A percentile compares a stretch with the other conserved stretches of the same genome.
Evolutionary conservation across 2,113 vertebrate genomes (phyloP).

Genomic region (Actinemys pallida): DNA sequence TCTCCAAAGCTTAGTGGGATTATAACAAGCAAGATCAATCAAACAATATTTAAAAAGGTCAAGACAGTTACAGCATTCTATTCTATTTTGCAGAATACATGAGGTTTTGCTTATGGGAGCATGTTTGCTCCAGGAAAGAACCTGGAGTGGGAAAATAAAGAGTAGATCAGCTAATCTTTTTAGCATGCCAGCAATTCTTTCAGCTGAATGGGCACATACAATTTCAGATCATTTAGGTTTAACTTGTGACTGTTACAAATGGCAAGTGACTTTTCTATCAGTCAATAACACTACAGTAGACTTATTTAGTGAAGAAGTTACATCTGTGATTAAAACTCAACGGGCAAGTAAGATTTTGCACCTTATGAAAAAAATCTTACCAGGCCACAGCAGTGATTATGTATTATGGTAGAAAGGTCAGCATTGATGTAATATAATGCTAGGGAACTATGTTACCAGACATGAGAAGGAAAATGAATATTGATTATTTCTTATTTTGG

Average conservation of each 20-base stretch:
- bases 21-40: background rate
- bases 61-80: background rate
- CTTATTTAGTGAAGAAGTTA: background rate
- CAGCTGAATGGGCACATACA: background rate
- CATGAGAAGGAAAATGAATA: background rate
- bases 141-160: background rate
- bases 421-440: background rate
- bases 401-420: background rate
- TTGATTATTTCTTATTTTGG: background rate
- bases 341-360: background rate
- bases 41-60: background rate
- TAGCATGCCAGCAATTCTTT: background rate
- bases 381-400: background rate
- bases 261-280: background rate
- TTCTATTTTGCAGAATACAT: background rate
- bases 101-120: background rate
- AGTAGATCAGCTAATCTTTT: background rate
- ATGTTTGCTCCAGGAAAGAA: background rate
- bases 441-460: background rate
- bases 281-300: background rate
- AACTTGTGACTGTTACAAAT: background rate
- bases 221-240: background rate
- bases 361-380: background rate
- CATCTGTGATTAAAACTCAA: background rate
- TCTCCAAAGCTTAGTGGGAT: background rate